Percentiles rank a stretch among this genome's conserved stretches.
Evolutionary conservation across 1,140 invertebrate species (phyloP).

Genomic region (Pararge aegeria): DNA sequence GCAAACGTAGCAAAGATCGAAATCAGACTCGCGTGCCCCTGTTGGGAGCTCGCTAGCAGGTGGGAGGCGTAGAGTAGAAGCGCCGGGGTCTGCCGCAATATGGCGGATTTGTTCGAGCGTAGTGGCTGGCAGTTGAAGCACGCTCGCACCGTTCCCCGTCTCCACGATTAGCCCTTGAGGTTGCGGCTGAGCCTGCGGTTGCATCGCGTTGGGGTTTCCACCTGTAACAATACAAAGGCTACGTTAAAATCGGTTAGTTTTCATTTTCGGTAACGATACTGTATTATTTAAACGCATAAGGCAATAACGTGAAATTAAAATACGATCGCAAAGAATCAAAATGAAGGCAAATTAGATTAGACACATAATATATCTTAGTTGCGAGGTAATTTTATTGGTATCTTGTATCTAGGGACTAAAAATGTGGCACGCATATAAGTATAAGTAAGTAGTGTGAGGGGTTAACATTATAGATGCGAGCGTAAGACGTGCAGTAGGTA

Average conservation of each 20-base stretch:
- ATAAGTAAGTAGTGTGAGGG: neutral
- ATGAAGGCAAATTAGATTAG: too few species aligned
- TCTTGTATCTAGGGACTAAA: slow-evolving; percentile 11
- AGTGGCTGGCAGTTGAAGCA: slow-evolving; percentile 83
- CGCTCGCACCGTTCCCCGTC: slow-evolving; percentile 81
- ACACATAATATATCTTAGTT: neutral
- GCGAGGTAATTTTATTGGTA: slow-evolving; percentile 9
- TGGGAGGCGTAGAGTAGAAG: slow-evolving; percentile 83
- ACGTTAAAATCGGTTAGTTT: slow-evolving; percentile 1
- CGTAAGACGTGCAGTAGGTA: slow-evolving; percentile 1
- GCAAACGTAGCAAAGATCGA: slow-evolving; percentile 91
- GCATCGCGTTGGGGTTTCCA: slow-evolving; percentile 42
- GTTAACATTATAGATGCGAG: neutral
- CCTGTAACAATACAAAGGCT: slow-evolving; percentile 58
- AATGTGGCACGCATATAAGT: neutral
- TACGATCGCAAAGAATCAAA: too few species aligned
- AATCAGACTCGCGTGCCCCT: slow-evolving; percentile 82
- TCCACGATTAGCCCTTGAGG: slow-evolving; percentile 75
- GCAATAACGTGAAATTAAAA: neutral
- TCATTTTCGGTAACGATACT: neutral
- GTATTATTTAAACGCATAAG: too few species aligned
- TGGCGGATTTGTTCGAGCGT: slow-evolving; percentile 84
- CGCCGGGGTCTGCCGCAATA: slow-evolving; percentile 83
- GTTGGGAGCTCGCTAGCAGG: slow-evolving; percentile 63
- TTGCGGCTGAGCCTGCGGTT: slow-evolving; percentile 67